phyloP scores from a whole-genome alignment of 53 echinoderm and acorn worm species.

The Pentamera pediparva region DNA sequence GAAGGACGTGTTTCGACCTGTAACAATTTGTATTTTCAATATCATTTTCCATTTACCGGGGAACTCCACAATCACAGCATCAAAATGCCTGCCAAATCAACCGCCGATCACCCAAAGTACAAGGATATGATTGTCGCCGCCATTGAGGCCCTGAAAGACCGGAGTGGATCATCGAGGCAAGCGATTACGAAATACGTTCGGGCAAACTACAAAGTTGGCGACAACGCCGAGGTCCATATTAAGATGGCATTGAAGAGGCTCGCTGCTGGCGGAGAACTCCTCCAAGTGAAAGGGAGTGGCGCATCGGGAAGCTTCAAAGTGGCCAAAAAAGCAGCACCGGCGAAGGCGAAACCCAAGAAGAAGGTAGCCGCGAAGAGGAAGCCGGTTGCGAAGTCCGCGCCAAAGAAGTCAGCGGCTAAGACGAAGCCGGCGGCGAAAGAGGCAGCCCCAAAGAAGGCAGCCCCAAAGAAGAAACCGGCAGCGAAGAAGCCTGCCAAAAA shows the following conservation, averaged over 20 bases:
- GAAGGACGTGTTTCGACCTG: no score
- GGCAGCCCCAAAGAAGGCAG: slow-evolving; percentile 45
- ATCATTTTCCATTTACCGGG: no score
- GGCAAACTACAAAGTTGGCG: slow-evolving; percentile 83
- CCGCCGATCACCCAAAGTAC: slow-evolving; percentile 63
- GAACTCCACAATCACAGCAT: no score
- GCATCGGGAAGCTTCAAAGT: slow-evolving; percentile 71
- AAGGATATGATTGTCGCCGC: slow-evolving; percentile 75
- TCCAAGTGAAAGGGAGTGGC: slow-evolving; percentile 59
- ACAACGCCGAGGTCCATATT: slow-evolving; percentile 43
- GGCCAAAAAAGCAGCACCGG: slow-evolving; percentile 24
- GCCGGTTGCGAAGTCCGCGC: slow-evolving; percentile 40
- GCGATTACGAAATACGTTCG: slow-evolving; percentile 66
- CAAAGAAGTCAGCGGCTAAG: slow-evolving; percentile 38
- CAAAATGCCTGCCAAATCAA: no score
- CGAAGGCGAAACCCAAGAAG: slow-evolving; percentile 20
- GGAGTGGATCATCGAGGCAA: slow-evolving; percentile 74
- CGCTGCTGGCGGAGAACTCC: slow-evolving; percentile 23
- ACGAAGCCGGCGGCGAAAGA: slow-evolving; percentile 38
- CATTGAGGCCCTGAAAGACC: slow-evolving; percentile 47
- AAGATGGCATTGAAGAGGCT: slow-evolving; percentile 67
- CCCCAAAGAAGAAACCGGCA: slow-evolving; percentile 16
- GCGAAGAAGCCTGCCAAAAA: slow-evolving; percentile 23
- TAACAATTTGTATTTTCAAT: no score
- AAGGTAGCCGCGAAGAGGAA: slow-evolving; percentile 40